Evolutionary conservation across 2,888 invertebrate species (phyloP), one percentile per base, ranked within the genome.

Genomic region (Lysandra coridon): DNA sequence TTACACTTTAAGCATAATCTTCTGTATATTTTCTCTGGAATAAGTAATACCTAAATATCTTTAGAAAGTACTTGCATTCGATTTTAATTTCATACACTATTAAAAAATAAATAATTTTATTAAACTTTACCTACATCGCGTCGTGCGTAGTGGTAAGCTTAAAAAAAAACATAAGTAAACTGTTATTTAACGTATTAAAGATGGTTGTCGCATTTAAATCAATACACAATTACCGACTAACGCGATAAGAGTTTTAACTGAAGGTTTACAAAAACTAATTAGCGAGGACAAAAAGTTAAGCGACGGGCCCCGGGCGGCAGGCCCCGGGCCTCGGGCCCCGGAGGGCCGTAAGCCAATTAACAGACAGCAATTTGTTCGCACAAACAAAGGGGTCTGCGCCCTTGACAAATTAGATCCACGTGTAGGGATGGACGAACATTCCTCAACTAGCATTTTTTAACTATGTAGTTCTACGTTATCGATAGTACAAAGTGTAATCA

Each of bases 381-480:
- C 92, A 93, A 93, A 93, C 93, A 93, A 93, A 93, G 92, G 92
- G 90, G 89, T 81, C 83, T 79, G 82, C 81, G 88, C 88, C 91
- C 91, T 91, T 92, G 86, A 88, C 91, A 92, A 93, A 93, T 93
- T 93, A 93, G 91, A 92, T 91, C 91, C 88, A 85, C 89, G 89
- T 87, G 81, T 86, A 88, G 85, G 79, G 82, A 7, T 78, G 81
- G 40, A 53, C 64, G 17, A 78, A 83, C 82, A 69, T 69, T 69
- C 69, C 69, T 33, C 23, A 69, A 33, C 69, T 69, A 69, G 33
- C 17, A 64, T 69, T 69, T 14, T 69, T 69, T 33, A 12, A 14
- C 12, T 14, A 83, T 84, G 85, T 84, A 80, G 23, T 77, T 78
- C 73, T 33, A 79, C 80, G 81, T 81, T 33, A 78, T 80, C 64